phyloP scores from a whole-genome alignment of 2,113 vertebrate genomes.

The Sardina pilchardus region DNA sequence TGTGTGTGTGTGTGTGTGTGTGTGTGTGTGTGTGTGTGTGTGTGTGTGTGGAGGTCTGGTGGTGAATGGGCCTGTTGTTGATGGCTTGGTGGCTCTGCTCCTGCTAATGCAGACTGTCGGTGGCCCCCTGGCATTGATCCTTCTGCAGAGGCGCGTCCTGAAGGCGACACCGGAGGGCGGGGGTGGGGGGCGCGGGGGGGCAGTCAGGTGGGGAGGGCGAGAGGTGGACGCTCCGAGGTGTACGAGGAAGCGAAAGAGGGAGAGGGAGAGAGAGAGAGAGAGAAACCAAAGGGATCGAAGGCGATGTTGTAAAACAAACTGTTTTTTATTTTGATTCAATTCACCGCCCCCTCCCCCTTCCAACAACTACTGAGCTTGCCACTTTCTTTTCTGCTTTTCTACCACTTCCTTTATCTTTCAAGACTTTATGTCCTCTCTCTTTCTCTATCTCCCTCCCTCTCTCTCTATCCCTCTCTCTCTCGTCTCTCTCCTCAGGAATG shows the following conservation, averaged over 20 bases:
- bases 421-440: neutral
- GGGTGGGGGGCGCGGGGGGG: too few species aligned
- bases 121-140: neutral
- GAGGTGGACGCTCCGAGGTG: neutral
- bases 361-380: neutral
- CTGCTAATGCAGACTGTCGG: neutral
- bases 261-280: neutral
- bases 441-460: neutral
- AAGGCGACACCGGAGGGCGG: neutral
- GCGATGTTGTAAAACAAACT: neutral
- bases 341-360: neutral
- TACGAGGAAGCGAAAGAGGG: neutral
- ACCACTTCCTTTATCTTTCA: neutral
- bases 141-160: neutral
- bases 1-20: neutral
- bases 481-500: neutral
- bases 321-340: neutral
- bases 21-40: neutral
- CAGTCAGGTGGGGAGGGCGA: too few species aligned
- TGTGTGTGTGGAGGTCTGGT: neutral
- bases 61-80: slow-evolving; percentile 29
- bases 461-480: neutral
- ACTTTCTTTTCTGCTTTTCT: neutral
- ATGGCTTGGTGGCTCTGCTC: neutral
- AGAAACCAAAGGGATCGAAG: neutral